phyloP scores from a whole-genome alignment of 2,797 vertebrate species.

The Champsocephalus gunnari region DNA sequence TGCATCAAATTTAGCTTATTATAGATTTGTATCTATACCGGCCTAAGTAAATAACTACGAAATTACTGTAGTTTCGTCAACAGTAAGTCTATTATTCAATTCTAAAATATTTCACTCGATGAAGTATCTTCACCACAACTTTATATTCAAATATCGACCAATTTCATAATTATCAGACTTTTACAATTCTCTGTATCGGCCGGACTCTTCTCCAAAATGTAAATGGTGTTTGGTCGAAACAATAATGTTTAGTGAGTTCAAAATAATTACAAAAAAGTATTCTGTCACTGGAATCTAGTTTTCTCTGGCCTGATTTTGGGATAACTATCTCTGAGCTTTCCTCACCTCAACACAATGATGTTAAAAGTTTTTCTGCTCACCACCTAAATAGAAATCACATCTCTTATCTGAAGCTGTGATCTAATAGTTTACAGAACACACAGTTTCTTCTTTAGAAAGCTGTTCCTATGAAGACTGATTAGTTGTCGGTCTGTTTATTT shows the following conservation, averaged over 20 bases:
- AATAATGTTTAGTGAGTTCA: no score
- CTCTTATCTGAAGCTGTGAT: not conserved
- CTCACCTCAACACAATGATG: not conserved
- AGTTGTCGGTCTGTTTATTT: not conserved
- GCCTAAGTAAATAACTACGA: not conserved
- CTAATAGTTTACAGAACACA: not conserved
- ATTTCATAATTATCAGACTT: no score
- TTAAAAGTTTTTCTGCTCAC: not conserved
- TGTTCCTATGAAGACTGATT: slow-evolving; percentile 7
- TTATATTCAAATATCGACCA: no score
- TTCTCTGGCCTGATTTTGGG: no score
- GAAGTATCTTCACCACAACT: not conserved
- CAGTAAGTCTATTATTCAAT: not conserved
- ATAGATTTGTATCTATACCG: not conserved
- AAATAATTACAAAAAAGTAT: no score
- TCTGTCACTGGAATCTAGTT: no score
- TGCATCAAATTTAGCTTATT: not conserved
- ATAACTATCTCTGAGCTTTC: no score
- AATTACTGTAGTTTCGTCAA: not conserved
- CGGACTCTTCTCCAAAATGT: not conserved
- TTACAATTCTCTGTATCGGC: not conserved
- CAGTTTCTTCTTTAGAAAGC: not conserved
- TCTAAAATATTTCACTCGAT: not conserved
- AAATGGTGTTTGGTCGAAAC: no score
- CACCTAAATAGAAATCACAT: no score